Base-by-base conservation (phyloP, 2,113 vertebrate genomes). In the Meles meles region DNA sequence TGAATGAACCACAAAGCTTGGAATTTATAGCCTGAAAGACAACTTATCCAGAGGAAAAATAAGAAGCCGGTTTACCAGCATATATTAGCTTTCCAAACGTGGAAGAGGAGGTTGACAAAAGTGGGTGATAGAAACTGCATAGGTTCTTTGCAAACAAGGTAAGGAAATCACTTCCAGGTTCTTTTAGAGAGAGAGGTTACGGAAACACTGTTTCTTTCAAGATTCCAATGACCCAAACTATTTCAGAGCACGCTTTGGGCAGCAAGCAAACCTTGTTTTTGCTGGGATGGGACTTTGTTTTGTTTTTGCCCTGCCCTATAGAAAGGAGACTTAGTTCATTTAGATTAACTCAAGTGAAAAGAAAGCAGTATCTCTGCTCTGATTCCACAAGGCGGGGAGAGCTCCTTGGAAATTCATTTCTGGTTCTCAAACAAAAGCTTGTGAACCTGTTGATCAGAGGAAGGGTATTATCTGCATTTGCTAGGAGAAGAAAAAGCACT, bases 261-360 rank as follows among this genome's bases (percentile, higher is more conserved):
- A 39, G 47, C 61, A n/a, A 92, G 94, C 89, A 96, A 95, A 88
- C 55, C 80, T 86, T 39, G 37, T 87, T 92, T 84, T 79, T 80
- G 94, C 93, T 59, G 88, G 92, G 80, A 17, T 96, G n/a, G 79
- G 47, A 87, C 94, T 98, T 81, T 84, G 93, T 93, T 94, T 94
- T 90, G 83, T 88, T 88, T 88, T 63, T 86, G 81, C 95, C 94
- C 94, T 98, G 97, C 94, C 93, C 90, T 87, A 88, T 29, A 93
- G 95, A 96, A 96, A 96, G 96, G 92, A 95, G 92, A 94, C 95
- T 95, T 93, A 84, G 94, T 93, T 97, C 96, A 96, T 97, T 97
- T 85, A 69, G 93, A 97, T 98, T 93, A 98, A 97, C 81, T 96
- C 85, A 95, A 93, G 93, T 96, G 88, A 94, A 96, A 97, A 98